Percentiles rank a stretch among this genome's conserved stretches.
These are phyloP conservation scores for Drosophila mauritiana DNA, from an alignment of 1,140 invertebrate species.

Conservation along the genomic window DNA sequence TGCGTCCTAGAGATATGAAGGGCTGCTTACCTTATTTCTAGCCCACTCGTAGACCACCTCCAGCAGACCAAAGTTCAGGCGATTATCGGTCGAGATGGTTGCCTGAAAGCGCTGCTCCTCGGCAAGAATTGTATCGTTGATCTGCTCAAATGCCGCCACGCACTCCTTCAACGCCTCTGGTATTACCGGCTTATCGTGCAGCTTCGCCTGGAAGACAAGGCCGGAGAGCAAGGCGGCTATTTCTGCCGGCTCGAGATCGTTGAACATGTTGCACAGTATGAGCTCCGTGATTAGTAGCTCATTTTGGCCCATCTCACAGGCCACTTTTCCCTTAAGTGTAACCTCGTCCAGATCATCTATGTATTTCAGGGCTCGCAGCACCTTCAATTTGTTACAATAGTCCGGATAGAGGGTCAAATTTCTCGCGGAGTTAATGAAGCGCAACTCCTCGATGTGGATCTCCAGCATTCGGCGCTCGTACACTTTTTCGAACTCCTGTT, in stretches of 20 bases:
- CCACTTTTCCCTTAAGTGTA: slow-evolving; percentile 95
- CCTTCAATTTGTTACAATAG: slow-evolving; percentile 92
- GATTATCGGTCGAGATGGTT: slow-evolving; percentile 71
- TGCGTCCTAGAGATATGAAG: slow-evolving; percentile 39
- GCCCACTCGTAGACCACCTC: slow-evolving; percentile 99
- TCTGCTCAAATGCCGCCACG: slow-evolving; percentile 74
- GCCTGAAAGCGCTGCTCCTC: slow-evolving; percentile 71
- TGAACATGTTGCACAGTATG: slow-evolving; percentile 96
- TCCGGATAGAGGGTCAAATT: slow-evolving; percentile 95
- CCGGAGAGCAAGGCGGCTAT: slow-evolving; percentile 96
- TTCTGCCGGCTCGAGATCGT: slow-evolving; percentile 93
- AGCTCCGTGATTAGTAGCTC: slow-evolving; percentile 98
- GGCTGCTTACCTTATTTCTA: slow-evolving; percentile 88
- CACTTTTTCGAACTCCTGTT: slow-evolving; percentile 90
- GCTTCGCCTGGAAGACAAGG: slow-evolving; percentile 95
- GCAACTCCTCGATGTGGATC: slow-evolving; percentile 89
- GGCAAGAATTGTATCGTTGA: slow-evolving; percentile 72
- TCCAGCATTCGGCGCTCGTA: slow-evolving; percentile 90
- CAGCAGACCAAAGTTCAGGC: slow-evolving; percentile 95
- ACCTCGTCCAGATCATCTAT: slow-evolving; percentile 90
- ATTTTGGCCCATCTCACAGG: slow-evolving; percentile 97
- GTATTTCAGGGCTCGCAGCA: slow-evolving; percentile 92
- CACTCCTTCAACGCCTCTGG: slow-evolving; percentile 85
- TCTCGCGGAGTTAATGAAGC: slow-evolving; percentile 92
- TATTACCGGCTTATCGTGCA: slow-evolving; percentile 85